Conservation (phyloP, 2,888 invertebrate species). For the Lepetodrilus schrolli region DNA sequence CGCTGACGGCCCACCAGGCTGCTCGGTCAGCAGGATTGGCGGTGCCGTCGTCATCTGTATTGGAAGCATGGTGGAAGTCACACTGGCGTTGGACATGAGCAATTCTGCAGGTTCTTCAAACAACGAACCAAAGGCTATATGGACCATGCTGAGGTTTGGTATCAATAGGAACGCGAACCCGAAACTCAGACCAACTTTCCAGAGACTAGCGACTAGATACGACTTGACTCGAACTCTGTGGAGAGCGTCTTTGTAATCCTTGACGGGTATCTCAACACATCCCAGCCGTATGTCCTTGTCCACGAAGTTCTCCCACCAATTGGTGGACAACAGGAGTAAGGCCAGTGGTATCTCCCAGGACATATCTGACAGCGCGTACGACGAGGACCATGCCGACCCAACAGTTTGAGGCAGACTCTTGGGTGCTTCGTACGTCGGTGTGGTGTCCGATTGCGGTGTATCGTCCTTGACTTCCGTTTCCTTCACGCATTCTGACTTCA, state of each 20-base stretch:
- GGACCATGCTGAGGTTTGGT: conserved; percentile 46
- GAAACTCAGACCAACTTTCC: conserved; percentile 62
- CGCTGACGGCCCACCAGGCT: not conserved
- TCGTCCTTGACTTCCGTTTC: conserved; percentile 17
- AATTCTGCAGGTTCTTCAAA: conserved; percentile 30
- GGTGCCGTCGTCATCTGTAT: conserved; percentile 28
- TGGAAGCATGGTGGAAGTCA: conserved; percentile 21
- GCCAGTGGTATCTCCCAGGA: conserved; percentile 81
- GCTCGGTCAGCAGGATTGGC: conserved; percentile 2
- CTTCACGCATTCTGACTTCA: conserved; percentile 49
- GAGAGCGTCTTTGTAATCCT: conserved; percentile 55
- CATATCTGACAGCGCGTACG: conserved; percentile 48
- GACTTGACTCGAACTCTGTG: conserved; percentile 60
- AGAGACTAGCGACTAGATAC: conserved; percentile 58
- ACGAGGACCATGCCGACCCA: conserved; percentile 36
- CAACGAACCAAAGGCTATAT: conserved; percentile 41
- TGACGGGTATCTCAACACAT: conserved; percentile 46
- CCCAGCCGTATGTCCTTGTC: conserved; percentile 58
- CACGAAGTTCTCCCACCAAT: conserved; percentile 91
- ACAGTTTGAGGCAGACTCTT: conserved; percentile 18
- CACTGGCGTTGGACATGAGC: conserved; percentile 37
- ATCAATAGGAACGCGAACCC: conserved; percentile 59
- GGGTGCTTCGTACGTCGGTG: not conserved
- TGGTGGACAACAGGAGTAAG: conserved; percentile 82
- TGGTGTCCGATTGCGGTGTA: not conserved